A percentile compares a stretch with the other conserved stretches of the same genome.
Evolutionary conservation across 2,888 invertebrate species (phyloP).

Genomic region (Ctenicera cuprea): DNA sequence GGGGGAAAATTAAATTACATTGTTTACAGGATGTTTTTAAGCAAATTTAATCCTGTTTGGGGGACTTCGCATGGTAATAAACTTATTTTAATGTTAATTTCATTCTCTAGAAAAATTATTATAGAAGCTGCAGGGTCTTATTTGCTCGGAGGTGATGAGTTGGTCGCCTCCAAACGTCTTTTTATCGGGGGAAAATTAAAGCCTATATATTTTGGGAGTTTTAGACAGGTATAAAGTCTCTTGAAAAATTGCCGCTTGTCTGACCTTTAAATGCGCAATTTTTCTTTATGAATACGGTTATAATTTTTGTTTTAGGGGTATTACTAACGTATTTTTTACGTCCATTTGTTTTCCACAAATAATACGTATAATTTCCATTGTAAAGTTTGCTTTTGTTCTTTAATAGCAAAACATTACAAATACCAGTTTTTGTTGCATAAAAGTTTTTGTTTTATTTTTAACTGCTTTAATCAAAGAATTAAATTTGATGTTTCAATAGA

Average conservation of each 20-base stretch:
- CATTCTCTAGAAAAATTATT: conserved; percentile 31
- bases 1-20: conserved; percentile 38
- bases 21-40: conserved; percentile 43
- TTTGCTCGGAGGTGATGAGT: not conserved
- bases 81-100: conserved; percentile 42
- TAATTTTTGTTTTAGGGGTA: conserved; percentile 10
- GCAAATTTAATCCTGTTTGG: conserved; percentile 35
- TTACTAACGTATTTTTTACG: conserved; percentile 21
- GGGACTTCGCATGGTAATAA: conserved; percentile 25
- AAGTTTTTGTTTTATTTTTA: not conserved
- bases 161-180: not conserved
- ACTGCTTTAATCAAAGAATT: too few species aligned
- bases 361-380: conserved; percentile 12
- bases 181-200: conserved; percentile 12
- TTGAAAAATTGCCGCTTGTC: conserved; percentile 18
- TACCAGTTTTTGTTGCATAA: conserved; percentile 3
- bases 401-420: conserved; percentile 17
- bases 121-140: conserved; percentile 3
- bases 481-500: too few species aligned
- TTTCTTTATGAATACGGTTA: conserved; percentile 9
- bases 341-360: conserved; percentile 20
- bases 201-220: not conserved
- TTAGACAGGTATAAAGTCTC: not conserved
- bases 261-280: conserved; percentile 21
- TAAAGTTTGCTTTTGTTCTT: conserved; percentile 15